These are phyloP conservation scores for Propithecus perrieri DNA, from an alignment of 2,797 vertebrate genomes.

Conservation along the genomic window DNA sequence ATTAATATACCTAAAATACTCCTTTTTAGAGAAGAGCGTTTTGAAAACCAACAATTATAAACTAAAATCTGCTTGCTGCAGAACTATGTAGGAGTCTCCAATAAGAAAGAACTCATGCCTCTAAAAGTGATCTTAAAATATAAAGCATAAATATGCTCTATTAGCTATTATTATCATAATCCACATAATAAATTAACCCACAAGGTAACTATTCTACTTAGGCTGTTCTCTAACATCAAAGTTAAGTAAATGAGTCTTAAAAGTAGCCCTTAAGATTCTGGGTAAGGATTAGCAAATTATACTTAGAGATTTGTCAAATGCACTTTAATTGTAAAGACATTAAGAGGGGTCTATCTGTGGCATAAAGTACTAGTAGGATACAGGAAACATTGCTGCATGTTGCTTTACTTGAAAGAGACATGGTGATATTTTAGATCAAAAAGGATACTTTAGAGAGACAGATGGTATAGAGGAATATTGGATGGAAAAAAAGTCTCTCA, in stretches of 20 bases:
- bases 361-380: neutral
- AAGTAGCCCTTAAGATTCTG: neutral
- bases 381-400: neutral
- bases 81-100: neutral
- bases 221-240: neutral
- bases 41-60: constrained; percentile 7
- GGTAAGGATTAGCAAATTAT: constrained; percentile 6
- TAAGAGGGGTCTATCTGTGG: neutral
- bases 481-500: neutral
- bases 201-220: neutral
- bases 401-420: neutral
- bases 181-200: neutral
- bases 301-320: neutral
- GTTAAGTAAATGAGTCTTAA: neutral
- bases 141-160: neutral
- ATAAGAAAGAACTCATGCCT: neutral
- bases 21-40: neutral
- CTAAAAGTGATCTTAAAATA: constrained; percentile 18
- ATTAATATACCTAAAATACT: neutral
- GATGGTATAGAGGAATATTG: neutral
- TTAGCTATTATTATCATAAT: neutral
- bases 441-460: constrained; percentile 15
- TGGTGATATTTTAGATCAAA: neutral
- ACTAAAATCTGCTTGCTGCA: neutral
- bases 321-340: neutral